Percentiles rank a stretch among this genome's conserved stretches.
Conservation (phyloP, 2,113 vertebrate genomes). For the Nesogale talazaci region DNA sequence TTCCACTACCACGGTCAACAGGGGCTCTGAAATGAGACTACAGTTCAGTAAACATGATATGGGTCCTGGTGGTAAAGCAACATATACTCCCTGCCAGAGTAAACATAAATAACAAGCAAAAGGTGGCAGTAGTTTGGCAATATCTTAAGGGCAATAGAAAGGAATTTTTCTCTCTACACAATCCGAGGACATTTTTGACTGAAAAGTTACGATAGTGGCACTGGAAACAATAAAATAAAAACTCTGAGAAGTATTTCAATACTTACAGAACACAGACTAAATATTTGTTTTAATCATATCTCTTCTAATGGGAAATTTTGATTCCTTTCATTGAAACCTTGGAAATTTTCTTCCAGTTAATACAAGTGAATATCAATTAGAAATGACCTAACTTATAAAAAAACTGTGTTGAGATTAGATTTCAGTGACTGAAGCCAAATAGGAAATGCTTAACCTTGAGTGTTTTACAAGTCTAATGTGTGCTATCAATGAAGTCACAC, state of each 20-base stretch:
- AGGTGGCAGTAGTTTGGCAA: neutral
- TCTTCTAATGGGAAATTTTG: neutral
- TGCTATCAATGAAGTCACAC: neutral
- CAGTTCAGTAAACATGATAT: neutral
- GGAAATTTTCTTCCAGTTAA: neutral
- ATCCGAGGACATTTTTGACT: neutral
- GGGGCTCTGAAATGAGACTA: neutral
- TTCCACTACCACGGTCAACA: neutral
- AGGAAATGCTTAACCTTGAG: neutral
- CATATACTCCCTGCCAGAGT: neutral
- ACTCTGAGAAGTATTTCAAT: neutral
- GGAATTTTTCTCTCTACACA: neutral
- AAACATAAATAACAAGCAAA: neutral
- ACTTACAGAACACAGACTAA: neutral
- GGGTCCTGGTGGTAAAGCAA: neutral
- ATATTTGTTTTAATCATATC: neutral
- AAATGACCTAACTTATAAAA: neutral
- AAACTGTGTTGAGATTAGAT: slow-evolving; percentile 14
- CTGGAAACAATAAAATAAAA: slow-evolving; percentile 26
- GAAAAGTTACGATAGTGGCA: neutral
- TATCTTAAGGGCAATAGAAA: neutral
- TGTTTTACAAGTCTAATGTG: neutral
- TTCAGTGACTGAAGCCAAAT: neutral
- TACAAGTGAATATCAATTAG: neutral
- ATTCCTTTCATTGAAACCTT: neutral